Conservation (phyloP, 92 coral and sea anemone genomes). For the Anthopleura xanthogrammica region DNA sequence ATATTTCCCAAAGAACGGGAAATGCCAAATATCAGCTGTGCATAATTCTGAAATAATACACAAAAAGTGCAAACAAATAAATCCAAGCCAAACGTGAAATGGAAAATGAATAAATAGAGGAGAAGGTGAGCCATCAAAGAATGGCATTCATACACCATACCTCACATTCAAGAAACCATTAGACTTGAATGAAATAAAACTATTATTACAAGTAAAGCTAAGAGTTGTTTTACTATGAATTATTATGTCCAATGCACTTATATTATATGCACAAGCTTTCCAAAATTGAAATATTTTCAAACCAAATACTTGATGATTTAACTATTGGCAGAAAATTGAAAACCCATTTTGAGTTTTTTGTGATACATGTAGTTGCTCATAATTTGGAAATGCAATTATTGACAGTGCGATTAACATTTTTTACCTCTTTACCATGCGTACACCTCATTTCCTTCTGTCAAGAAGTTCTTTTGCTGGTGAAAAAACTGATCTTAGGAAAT, state of each 20-base stretch:
- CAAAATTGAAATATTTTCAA: not conserved
- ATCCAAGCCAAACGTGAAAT: not conserved
- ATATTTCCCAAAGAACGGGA: not conserved
- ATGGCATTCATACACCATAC: conserved; percentile 27
- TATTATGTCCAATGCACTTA: not conserved
- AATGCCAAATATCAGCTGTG: not conserved
- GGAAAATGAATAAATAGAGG: not conserved
- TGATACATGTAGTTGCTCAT: not conserved
- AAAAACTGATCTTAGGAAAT: conserved; percentile 28
- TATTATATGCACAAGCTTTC: not conserved
- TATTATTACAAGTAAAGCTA: not conserved
- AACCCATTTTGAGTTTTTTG: not conserved
- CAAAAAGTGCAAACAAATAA: conserved; percentile 5
- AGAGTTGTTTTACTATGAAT: not conserved
- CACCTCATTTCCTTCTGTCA: conserved; percentile 4
- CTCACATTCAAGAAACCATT: conserved; percentile 9
- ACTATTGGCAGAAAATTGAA: not conserved
- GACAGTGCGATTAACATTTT: not conserved
- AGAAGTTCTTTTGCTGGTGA: conserved; percentile 41
- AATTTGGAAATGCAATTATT: not conserved
- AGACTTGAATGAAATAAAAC: not conserved
- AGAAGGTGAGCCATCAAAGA: conserved; percentile 26
- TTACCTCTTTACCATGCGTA: not conserved
- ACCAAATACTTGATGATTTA: not conserved
- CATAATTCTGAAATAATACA: not conserved